These are phyloP conservation scores for Aradophagus sp. DNA, from an alignment of 1,140 invertebrate genomes.

Conservation along the genomic window DNA sequence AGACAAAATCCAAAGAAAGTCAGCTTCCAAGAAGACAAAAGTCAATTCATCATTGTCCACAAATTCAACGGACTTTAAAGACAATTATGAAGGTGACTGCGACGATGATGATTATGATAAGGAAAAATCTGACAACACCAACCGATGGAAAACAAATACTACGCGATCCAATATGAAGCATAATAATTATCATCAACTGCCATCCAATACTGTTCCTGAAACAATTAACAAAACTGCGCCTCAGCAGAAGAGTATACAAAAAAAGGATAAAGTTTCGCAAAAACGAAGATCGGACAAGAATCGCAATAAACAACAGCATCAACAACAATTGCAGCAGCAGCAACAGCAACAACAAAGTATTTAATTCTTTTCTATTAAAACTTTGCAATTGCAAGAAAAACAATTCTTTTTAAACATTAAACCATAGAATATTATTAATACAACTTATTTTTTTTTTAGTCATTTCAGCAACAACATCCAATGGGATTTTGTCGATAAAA, in stretches of 20 bases:
- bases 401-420: too few relatives aligned
- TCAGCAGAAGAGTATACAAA: constrained; percentile 64
- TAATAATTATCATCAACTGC: constrained; percentile 59
- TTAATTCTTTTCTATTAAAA: too few relatives aligned
- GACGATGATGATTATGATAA: constrained; percentile 74
- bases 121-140: constrained; percentile 65
- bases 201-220: constrained; percentile 54
- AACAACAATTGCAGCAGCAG: constrained; percentile 21
- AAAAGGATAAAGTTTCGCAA: constrained; percentile 70
- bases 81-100: constrained; percentile 73
- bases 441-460: too few relatives aligned
- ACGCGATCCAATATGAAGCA: constrained; percentile 63
- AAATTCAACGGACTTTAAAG: constrained; percentile 68
- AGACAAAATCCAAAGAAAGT: constrained; percentile 69
- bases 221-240: constrained; percentile 62
- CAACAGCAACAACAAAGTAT: constrained; percentile 39
- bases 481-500: constrained; percentile 53
- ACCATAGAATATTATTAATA: too few relatives aligned
- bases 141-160: constrained; percentile 70
- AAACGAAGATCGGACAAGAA: constrained; percentile 68
- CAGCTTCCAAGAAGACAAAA: constrained; percentile 66
- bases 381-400: too few relatives aligned
- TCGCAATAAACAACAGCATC: constrained; percentile 59
- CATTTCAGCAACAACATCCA: constrained; percentile 46
- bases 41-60: constrained; percentile 55